Conservation (phyloP, 2,888 invertebrate species). For the Anagyrus pseudococci region DNA sequence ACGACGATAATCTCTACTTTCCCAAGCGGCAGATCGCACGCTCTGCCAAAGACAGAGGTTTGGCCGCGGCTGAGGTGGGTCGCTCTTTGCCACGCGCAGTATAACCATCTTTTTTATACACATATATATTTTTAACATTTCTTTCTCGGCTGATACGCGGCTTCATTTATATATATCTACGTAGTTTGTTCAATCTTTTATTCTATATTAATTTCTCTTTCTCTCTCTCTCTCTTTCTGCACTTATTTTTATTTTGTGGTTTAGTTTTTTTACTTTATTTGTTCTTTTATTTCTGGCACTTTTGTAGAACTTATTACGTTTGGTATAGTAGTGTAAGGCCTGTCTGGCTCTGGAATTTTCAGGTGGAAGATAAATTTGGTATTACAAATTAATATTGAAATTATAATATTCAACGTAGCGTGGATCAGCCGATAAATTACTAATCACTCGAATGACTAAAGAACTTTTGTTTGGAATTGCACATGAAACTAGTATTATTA, state of each 20-base stretch:
- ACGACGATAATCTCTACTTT: slow-evolving; percentile 43
- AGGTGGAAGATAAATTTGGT: not conserved
- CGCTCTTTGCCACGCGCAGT: no score
- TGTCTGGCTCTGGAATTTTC: no score
- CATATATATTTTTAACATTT: no score
- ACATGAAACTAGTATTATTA: slow-evolving; percentile 20
- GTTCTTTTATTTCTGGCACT: not conserved
- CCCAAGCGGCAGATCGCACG: slow-evolving; percentile 60
- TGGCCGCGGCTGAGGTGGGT: slow-evolving; percentile 58
- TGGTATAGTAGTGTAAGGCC: no score
- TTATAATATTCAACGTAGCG: not conserved
- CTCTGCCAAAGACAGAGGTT: slow-evolving; percentile 49
- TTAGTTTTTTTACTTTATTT: not conserved
- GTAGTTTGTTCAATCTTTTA: no score
- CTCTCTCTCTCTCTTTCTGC: not conserved
- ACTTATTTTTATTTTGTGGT: not conserved
- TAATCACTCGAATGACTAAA: not conserved
- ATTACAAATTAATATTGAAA: not conserved
- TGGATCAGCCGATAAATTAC: slow-evolving; percentile 8
- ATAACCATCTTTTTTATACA: no score
- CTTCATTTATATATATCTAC: no score
- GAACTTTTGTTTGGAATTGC: slow-evolving; percentile 22
- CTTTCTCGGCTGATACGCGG: no score
- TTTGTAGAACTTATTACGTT: no score
- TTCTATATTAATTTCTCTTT: slow-evolving; percentile 2